Conservation (phyloP, 1,140 invertebrate species). For the Triops cancriformis region DNA sequence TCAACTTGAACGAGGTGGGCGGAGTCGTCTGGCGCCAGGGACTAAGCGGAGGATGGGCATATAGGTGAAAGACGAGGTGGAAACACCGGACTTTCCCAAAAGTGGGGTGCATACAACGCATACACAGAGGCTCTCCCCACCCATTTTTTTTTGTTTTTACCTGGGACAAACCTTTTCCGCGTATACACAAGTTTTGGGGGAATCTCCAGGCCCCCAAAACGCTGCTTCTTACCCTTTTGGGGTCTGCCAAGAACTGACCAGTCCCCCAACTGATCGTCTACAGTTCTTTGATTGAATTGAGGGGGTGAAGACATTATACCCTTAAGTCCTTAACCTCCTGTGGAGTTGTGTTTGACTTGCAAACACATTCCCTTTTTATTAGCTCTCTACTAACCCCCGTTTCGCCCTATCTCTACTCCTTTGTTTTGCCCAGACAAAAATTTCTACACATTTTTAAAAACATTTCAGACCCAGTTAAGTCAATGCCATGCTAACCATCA, state of each 20-base stretch:
- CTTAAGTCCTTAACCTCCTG: constrained; percentile 8
- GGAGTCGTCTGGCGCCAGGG: constrained; percentile 3
- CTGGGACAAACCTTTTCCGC: background rate
- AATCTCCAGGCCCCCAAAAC: no score
- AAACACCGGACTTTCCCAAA: background rate
- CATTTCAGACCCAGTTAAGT: no score
- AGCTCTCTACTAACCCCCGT: background rate
- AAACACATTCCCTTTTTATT: constrained; percentile 11
- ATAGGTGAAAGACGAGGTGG: background rate
- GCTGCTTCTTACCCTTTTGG: no score
- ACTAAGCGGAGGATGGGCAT: background rate
- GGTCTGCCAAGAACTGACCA: background rate
- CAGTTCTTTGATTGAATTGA: constrained; percentile 1
- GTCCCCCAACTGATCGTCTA: no score
- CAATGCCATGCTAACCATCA: no score
- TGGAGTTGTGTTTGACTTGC: constrained; percentile 13
- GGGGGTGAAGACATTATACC: constrained; percentile 12
- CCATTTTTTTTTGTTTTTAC: background rate
- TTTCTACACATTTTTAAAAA: no score
- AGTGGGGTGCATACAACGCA: background rate
- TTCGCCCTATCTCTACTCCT: no score
- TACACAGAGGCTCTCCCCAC: background rate
- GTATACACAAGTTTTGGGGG: no score
- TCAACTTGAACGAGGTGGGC: constrained; percentile 5
- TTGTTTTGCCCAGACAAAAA: no score